Percentiles rank a stretch among this genome's conserved stretches.
Evolutionary conservation across 1,140 invertebrate species (phyloP).

Genomic region (Cherax destructor): DNA sequence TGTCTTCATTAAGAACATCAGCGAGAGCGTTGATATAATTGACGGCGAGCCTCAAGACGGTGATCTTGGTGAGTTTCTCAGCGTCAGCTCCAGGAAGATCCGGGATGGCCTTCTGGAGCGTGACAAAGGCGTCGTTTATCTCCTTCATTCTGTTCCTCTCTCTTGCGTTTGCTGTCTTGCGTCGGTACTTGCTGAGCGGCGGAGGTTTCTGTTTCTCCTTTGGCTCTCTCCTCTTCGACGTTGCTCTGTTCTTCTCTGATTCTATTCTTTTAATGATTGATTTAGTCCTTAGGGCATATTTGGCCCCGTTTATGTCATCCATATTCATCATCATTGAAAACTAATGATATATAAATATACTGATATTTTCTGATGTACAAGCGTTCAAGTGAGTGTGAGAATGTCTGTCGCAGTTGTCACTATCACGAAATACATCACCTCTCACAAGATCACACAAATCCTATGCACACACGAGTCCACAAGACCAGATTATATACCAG

Average conservation of each 20-base stretch:
- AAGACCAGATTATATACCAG: not conserved
- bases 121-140: conserved; percentile 91
- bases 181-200: conserved; percentile 90
- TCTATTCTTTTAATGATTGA: conserved; percentile 78
- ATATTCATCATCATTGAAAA: conserved; percentile 23
- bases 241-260: conserved; percentile 75
- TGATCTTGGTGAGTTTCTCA: conserved; percentile 92
- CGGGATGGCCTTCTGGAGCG: conserved; percentile 85
- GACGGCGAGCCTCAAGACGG: conserved; percentile 89
- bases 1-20: conserved; percentile 75
- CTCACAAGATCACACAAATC: not conserved
- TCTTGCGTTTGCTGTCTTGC: conserved; percentile 91
- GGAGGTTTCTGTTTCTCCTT: conserved; percentile 84
- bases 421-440: not conserved
- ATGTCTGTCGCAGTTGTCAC: not conserved
- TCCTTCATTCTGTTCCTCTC: conserved; percentile 90
- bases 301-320: conserved; percentile 72
- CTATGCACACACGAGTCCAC: not conserved
- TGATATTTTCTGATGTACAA: too few species aligned
- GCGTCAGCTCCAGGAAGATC: conserved; percentile 74
- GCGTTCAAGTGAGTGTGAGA: not conserved
- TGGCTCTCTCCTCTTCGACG: conserved; percentile 72
- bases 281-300: conserved; percentile 78
- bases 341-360: too few species aligned
- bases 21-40: conserved; percentile 86